Conservation (phyloP, 2,888 invertebrate genomes). For the Machimus rusticus region DNA sequence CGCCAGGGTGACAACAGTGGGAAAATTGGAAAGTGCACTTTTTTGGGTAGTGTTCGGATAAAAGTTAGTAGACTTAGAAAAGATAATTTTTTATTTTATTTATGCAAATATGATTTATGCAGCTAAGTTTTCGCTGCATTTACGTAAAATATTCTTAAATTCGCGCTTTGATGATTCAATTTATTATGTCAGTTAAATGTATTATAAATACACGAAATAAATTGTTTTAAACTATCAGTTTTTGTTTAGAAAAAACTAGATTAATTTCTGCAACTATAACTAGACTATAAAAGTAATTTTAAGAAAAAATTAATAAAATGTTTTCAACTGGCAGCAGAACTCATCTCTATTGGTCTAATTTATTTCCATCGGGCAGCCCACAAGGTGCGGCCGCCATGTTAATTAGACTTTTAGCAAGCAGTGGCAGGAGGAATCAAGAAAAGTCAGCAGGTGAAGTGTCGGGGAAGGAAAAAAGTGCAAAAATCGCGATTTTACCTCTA, state of each 20-base stretch:
- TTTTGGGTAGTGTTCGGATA: background rate
- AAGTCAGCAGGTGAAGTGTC: slow-evolving; percentile 52
- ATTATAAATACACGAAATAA: too few species aligned
- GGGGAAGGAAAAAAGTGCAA: slow-evolving; percentile 47
- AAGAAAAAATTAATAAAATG: background rate
- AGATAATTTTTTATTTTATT: background rate
- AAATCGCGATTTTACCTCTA: background rate
- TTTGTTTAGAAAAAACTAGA: too few species aligned
- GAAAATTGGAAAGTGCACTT: background rate
- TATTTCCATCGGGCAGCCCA: slow-evolving; percentile 3
- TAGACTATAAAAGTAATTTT: background rate
- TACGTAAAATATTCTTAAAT: too few species aligned
- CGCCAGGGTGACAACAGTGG: background rate
- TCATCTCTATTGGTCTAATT: background rate
- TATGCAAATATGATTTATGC: background rate
- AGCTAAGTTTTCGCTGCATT: background rate
- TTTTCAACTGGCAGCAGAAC: background rate
- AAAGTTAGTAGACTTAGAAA: background rate
- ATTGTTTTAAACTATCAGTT: too few species aligned
- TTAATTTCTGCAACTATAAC: background rate
- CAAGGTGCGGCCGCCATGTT: slow-evolving; percentile 47
- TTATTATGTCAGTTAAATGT: too few species aligned
- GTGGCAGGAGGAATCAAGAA: slow-evolving; percentile 49
- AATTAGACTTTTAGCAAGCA: slow-evolving; percentile 48
- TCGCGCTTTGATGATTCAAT: too few species aligned